Percentiles rank a stretch among this genome's conserved stretches.
Evolutionary conservation across 2,113 vertebrate genomes (phyloP).

Genomic region (Ammodramus savannarum): DNA sequence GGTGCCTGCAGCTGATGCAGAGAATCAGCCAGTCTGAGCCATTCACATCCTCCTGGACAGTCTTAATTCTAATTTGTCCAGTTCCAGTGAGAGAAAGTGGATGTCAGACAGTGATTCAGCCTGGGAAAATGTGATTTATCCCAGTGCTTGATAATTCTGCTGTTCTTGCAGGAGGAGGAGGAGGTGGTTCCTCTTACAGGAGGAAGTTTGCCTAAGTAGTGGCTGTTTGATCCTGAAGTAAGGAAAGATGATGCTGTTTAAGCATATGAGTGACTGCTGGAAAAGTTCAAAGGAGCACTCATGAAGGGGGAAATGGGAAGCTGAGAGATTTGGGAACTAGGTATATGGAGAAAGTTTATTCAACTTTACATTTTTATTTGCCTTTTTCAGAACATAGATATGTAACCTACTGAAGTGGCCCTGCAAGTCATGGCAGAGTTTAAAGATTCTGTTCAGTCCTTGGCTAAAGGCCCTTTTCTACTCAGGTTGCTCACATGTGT

Average conservation of each 20-base stretch:
- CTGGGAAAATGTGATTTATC: not conserved
- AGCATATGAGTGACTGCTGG: not conserved
- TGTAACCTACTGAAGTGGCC: not conserved
- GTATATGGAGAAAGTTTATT: not conserved
- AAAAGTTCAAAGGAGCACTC: not conserved
- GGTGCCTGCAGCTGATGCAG: not conserved
- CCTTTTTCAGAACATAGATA: not conserved
- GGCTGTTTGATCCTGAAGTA: not conserved
- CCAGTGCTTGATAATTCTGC: not conserved
- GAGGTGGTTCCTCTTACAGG: not conserved
- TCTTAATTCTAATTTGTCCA: not conserved
- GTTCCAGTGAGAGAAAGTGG: not conserved
- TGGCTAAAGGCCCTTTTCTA: not conserved
- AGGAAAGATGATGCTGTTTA: not conserved
- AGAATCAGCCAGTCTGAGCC: not conserved
- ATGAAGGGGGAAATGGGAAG: not conserved
- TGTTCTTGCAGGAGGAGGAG: not conserved
- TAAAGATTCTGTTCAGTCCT: not conserved
- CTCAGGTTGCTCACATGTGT: not conserved
- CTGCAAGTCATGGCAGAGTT: not conserved
- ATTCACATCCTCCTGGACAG: not conserved
- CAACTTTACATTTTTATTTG: not conserved
- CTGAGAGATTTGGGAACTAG: not conserved
- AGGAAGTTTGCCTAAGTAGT: not conserved
- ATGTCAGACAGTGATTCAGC: not conserved